These are phyloP conservation scores for Paedocypris sp. DNA, from an alignment of 2,113 vertebrate species.

Conservation along the genomic window DNA sequence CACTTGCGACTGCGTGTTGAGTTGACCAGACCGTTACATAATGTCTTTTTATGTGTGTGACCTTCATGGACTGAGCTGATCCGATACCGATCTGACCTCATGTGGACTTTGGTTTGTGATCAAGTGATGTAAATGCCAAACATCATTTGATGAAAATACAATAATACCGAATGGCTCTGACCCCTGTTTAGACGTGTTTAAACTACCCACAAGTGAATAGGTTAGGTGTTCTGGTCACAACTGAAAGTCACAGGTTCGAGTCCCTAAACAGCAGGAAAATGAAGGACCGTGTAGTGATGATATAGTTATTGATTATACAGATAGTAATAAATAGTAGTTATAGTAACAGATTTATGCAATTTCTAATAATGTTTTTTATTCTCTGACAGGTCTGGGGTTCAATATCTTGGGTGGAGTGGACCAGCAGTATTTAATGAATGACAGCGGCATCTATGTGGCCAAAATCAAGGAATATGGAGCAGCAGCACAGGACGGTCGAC, in stretches of 20 bases:
- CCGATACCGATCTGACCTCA: background rate
- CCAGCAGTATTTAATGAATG: slow-evolving; percentile 73
- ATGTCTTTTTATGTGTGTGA: background rate
- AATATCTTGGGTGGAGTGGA: slow-evolving; percentile 93
- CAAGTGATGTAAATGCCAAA: background rate
- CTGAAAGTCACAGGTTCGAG: no score
- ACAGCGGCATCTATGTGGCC: slow-evolving; percentile 85
- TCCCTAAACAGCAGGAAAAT: no score
- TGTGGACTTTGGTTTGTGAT: slow-evolving; percentile 6
- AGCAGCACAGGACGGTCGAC: slow-evolving; percentile 78
- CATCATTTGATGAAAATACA: background rate
- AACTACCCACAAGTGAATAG: no score
- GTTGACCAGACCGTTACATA: background rate
- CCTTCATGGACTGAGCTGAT: background rate
- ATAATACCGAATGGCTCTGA: no score
- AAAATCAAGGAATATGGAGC: slow-evolving; percentile 89
- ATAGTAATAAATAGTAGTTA: no score
- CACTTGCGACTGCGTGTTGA: background rate
- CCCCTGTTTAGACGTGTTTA: no score
- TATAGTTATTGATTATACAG: no score
- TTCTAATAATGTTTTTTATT: no score
- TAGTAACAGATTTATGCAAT: no score
- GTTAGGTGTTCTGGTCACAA: no score
- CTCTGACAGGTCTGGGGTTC: slow-evolving; percentile 79
- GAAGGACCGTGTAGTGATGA: no score